Conservation (phyloP, 37 sponge, comb jelly and placozoan genomes). For the Dysidea cf. avara region DNA sequence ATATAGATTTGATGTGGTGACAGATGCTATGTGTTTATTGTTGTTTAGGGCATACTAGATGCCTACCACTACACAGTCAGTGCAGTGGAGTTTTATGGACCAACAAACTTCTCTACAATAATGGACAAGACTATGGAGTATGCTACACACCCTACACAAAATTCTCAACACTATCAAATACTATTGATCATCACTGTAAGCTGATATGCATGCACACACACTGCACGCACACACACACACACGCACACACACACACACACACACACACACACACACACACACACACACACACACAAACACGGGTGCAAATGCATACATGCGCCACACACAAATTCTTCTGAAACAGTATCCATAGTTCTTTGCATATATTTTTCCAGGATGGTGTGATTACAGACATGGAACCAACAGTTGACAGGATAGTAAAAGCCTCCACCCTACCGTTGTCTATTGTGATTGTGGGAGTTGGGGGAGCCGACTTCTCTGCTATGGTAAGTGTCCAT, state of each 20-base stretch:
- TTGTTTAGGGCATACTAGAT: conserved; percentile 28
- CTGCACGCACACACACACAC: too few species aligned
- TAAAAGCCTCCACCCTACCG: conserved; percentile 77
- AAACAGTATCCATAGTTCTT: background rate
- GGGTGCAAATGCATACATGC: background rate
- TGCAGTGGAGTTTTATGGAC: conserved; percentile 29
- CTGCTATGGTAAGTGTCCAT: conserved; percentile 71
- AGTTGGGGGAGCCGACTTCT: conserved; percentile 87
- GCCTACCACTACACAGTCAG: conserved; percentile 40
- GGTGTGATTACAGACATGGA: conserved; percentile 89
- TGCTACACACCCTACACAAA: conserved; percentile 16
- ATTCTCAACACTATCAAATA: conserved; percentile 22
- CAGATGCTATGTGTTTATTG: background rate
- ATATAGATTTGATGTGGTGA: too few species aligned
- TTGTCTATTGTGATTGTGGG: conserved; percentile 93
- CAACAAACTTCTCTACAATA: conserved; percentile 39
- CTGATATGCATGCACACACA: too few species aligned
- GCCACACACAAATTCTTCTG: background rate
- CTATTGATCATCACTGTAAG: conserved; percentile 49
- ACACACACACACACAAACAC: too few species aligned
- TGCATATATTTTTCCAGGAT: conserved; percentile 48
- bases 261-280: too few species aligned
- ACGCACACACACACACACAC: too few species aligned
- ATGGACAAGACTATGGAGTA: conserved; percentile 18
- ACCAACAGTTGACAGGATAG: conserved; percentile 75